Evolutionary conservation across 2,797 vertebrate species (phyloP), one percentile per base, ranked within the genome.

Genomic region (Eurystomus glaucurus): DNA sequence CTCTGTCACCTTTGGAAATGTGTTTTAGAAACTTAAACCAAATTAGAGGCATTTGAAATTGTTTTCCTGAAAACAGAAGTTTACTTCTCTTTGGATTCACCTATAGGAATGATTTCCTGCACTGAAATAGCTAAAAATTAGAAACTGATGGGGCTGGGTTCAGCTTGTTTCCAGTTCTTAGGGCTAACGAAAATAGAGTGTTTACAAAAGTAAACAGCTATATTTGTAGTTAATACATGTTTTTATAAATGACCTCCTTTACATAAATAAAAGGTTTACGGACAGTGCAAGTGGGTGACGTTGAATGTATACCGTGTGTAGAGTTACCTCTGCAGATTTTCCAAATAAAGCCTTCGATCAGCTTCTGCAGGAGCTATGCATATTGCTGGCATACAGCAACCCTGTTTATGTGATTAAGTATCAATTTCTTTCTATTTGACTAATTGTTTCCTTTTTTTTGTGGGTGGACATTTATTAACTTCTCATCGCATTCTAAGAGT

Each of bases 41-140:
- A 85, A 76, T 48, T 26, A 50, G n/a, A 69, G 48, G 6, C 23
- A 37, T 87, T 79, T 82, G 37, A 72, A 28, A 54, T 21, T 50
- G 8, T 61, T 87, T 71, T 84, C 41, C 37, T 79, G 41, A 78
- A 85, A 78, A 87, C n/a, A 79, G 26, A 41, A 50, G 13, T 72
- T 94, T 66, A 51, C 25, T 91, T 87, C 51, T 95, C 17, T 16
- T 66, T 72, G 39, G 72, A 79, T 77, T 77, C 22, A 21, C 39
- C 20, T 94, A 14, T 9, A 28, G n/a, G 39, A 75, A 46, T 72
- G 46, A 58, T 69, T 77, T 77, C 28, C 41, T 60, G 51, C 28
- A 26, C 70, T 85, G 21, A 62, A 4, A 28, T 76, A 31, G 29
- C 39, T 71, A 58, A 90, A 92, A 85, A 57, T 72, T 23, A 57